phyloP scores from a whole-genome alignment of 2,888 invertebrate species.

The Eristalis pertinax region DNA sequence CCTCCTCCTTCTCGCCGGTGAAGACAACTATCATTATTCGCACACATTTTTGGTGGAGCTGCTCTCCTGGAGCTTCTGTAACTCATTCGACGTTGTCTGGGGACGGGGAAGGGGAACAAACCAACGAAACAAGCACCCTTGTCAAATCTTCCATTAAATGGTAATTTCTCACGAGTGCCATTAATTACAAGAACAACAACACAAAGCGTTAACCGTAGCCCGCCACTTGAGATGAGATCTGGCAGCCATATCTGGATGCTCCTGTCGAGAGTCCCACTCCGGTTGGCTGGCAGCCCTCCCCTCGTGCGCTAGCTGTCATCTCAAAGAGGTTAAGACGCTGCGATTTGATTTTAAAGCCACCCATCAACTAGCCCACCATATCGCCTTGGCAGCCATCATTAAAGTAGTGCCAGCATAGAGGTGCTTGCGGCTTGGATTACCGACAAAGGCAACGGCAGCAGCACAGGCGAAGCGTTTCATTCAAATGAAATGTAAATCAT shows the following conservation, averaged over 20 bases:
- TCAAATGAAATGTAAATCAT: slow-evolving; percentile 71
- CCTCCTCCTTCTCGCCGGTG: neutral
- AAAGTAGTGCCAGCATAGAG: slow-evolving; percentile 40
- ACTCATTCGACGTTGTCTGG: slow-evolving; percentile 18
- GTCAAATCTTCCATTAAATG: slow-evolving; percentile 71
- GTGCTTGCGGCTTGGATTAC: slow-evolving; percentile 47
- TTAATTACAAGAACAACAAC: slow-evolving; percentile 63
- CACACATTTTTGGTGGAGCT: slow-evolving; percentile 41
- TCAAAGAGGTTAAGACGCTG: slow-evolving; percentile 62
- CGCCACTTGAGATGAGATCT: neutral
- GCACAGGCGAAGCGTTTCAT: slow-evolving; percentile 50
- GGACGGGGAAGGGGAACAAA: slow-evolving; percentile 24
- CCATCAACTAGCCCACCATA: slow-evolving; percentile 17
- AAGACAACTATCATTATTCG: slow-evolving; percentile 56
- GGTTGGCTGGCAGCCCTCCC: neutral
- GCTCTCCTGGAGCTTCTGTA: slow-evolving; percentile 17
- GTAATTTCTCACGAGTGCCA: slow-evolving; percentile 70
- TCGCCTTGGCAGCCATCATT: slow-evolving; percentile 44
- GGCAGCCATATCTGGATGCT: slow-evolving; percentile 42
- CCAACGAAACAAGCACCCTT: slow-evolving; percentile 63
- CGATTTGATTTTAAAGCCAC: slow-evolving; percentile 67
- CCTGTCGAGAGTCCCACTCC: neutral
- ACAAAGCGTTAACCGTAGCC: slow-evolving; percentile 36
- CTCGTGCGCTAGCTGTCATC: slow-evolving; percentile 25
- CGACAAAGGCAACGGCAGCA: slow-evolving; percentile 12